Percentiles rank a stretch among this genome's conserved stretches.
Conservation (phyloP, 2,113 vertebrate genomes). For the Bubo scandiacus region DNA sequence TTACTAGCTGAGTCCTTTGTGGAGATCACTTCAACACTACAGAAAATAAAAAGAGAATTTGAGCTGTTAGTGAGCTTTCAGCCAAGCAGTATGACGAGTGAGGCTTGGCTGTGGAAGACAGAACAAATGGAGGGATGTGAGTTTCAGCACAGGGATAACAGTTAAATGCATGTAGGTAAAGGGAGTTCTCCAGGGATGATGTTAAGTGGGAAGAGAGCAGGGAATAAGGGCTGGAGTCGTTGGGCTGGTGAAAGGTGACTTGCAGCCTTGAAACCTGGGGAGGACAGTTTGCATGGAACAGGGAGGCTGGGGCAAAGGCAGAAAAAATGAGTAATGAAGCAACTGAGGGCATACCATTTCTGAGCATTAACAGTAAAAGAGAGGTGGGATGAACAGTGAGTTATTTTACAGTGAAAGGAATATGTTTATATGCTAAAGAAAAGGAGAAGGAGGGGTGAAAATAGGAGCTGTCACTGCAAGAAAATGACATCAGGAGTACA, state of each 20-base stretch:
- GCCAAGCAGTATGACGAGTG: neutral
- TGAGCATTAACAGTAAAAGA: neutral
- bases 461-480: neutral
- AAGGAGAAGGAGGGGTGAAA: neutral
- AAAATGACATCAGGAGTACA: neutral
- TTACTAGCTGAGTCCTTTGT: neutral
- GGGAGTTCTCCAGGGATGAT: neutral
- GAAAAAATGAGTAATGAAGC: neutral
- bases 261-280: neutral
- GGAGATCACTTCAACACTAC: fast-evolving
- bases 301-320: neutral
- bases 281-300: neutral
- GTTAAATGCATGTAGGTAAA: neutral
- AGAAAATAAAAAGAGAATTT: neutral
- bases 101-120: neutral
- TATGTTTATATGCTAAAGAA: neutral
- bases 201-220: neutral
- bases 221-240: neutral
- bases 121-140: fast-evolving
- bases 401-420: neutral
- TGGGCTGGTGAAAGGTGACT: neutral
- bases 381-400: neutral
- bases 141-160: neutral
- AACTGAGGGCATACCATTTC: neutral
- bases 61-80: neutral